These are phyloP conservation scores for Neosilurus mollespiculum DNA, from an alignment of 2,797 vertebrate genomes.

Conservation along the genomic window DNA sequence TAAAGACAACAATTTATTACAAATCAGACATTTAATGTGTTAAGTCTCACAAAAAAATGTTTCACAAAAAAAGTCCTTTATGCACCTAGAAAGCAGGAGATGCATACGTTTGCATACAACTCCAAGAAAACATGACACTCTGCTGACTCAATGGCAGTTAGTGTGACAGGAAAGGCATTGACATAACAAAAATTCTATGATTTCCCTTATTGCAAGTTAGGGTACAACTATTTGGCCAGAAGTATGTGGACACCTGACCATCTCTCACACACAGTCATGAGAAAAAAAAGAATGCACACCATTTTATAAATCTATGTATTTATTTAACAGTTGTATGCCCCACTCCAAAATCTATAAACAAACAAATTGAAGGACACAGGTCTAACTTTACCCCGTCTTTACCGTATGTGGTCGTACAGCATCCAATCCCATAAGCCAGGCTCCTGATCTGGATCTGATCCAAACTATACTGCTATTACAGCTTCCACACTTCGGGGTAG, in stretches of 20 bases:
- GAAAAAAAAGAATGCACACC: too few relatives aligned
- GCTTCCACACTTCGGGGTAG: neutral
- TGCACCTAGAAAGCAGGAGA: neutral
- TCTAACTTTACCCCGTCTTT: neutral
- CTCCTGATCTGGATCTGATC: neutral
- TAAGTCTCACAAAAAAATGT: neutral
- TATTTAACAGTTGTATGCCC: too few relatives aligned
- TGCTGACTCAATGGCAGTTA: neutral
- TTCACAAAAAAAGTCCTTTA: neutral
- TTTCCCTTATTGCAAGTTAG: neutral
- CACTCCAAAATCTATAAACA: too few relatives aligned
- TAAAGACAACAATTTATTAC: neutral
- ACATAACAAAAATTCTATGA: neutral
- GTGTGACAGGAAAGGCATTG: neutral
- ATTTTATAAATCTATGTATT: too few relatives aligned
- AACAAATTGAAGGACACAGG: neutral
- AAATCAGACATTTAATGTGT: neutral
- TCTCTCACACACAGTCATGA: too few relatives aligned
- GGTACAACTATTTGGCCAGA: too few relatives aligned
- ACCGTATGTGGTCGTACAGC: neutral
- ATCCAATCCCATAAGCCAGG: neutral
- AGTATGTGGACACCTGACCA: too few relatives aligned
- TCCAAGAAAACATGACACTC: neutral
- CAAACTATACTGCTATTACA: neutral
- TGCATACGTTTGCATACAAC: neutral